These are phyloP conservation scores for Mirza zaza DNA, from an alignment of 2,113 vertebrate genomes.

Conservation along the genomic window DNA sequence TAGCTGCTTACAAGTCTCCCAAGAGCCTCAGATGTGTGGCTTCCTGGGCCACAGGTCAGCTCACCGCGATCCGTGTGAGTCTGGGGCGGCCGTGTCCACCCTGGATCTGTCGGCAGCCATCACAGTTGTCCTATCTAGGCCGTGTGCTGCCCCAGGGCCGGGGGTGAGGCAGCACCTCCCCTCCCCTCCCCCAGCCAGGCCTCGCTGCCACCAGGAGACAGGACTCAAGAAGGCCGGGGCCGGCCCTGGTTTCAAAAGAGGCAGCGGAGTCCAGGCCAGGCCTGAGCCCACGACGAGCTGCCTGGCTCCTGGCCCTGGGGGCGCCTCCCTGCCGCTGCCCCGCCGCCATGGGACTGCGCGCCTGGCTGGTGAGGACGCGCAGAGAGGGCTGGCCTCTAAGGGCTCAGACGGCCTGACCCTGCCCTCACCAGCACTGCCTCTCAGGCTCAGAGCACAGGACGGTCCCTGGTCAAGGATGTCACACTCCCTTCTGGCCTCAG, in stretches of 20 bases:
- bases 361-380: neutral
- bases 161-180: neutral
- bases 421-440: neutral
- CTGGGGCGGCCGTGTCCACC: neutral
- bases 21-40: neutral
- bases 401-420: neutral
- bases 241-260: neutral
- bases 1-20: neutral
- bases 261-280: neutral
- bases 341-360: neutral
- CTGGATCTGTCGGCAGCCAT: constrained; percentile 58
- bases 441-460: neutral
- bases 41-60: neutral
- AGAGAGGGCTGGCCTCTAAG: neutral
- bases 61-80: neutral
- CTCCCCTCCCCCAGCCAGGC: neutral
- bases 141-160: neutral
- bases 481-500: neutral
- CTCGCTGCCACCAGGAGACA: neutral
- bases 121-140: constrained; percentile 51
- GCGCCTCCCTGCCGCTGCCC: neutral
- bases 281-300: neutral
- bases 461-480: neutral
- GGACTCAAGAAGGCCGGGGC: neutral
- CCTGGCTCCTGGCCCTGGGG: neutral